Evolutionary conservation across 2,797 vertebrate species (phyloP).

Genomic region (Aulostomus chinensis): DNA sequence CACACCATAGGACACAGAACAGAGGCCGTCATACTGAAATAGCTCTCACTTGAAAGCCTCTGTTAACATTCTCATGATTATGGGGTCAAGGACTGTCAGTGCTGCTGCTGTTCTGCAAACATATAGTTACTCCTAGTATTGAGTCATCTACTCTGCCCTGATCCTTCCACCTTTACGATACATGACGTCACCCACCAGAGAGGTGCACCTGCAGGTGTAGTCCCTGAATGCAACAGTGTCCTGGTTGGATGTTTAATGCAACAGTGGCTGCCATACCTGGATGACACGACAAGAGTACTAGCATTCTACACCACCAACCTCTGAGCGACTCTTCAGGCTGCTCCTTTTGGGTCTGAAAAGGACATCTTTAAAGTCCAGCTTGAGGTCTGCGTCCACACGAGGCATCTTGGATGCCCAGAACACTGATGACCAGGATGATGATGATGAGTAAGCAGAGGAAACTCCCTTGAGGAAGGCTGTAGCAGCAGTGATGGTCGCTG

Average conservation of each 20-base stretch:
- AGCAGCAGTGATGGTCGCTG: slow-evolving; percentile 54
- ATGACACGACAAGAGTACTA: too few relatives aligned
- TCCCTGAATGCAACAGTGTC: slow-evolving; percentile 17
- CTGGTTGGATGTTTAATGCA: background rate
- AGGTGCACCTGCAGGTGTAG: background rate
- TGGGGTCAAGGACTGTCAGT: background rate
- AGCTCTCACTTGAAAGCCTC: too few relatives aligned
- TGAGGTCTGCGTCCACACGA: slow-evolving; percentile 93
- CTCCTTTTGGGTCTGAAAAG: slow-evolving; percentile 96
- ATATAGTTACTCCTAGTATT: background rate
- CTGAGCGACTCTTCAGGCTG: slow-evolving; percentile 95
- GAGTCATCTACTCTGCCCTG: background rate
- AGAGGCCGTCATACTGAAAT: too few relatives aligned
- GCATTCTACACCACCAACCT: slow-evolving; percentile 77
- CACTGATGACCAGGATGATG: slow-evolving; percentile 46
- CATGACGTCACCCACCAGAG: slow-evolving; percentile 9
- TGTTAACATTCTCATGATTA: background rate
- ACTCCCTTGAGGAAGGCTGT: slow-evolving; percentile 64
- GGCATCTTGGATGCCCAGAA: slow-evolving; percentile 82
- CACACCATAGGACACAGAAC: slow-evolving; percentile 6
- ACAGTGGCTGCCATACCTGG: background rate
- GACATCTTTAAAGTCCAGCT: slow-evolving; percentile 99
- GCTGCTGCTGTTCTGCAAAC: background rate
- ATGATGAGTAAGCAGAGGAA: slow-evolving; percentile 45
- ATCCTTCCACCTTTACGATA: too few relatives aligned